These are phyloP conservation scores for Helicolenus hilgendorfi DNA, from an alignment of 2,797 vertebrate species.

Conservation along the genomic window DNA sequence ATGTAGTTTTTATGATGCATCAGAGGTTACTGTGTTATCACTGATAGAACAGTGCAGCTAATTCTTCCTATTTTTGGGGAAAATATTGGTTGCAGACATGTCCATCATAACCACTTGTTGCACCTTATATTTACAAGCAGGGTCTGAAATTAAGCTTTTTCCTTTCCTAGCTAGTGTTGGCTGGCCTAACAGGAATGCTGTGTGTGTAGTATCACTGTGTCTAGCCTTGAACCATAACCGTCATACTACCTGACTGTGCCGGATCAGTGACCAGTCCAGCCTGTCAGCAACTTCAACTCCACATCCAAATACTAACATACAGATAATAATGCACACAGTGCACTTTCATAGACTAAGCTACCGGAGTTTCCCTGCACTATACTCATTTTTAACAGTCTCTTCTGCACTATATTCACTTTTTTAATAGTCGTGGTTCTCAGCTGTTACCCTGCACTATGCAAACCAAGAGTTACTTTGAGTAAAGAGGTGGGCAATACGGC, in stretches of 20 bases:
- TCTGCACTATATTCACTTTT: too few relatives aligned
- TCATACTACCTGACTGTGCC: neutral
- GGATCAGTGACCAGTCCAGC: neutral
- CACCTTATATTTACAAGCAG: neutral
- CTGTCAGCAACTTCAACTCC: neutral
- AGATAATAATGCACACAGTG: too few relatives aligned
- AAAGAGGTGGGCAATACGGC: neutral
- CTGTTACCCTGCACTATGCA: neutral
- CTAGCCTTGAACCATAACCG: neutral
- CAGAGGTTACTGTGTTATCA: neutral
- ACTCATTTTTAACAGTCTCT: too few relatives aligned
- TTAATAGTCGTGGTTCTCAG: fast-evolving
- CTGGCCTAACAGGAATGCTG: neutral
- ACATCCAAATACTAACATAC: too few relatives aligned
- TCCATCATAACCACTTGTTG: conserved; percentile 37
- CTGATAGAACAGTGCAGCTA: too few relatives aligned
- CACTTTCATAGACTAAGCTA: too few relatives aligned
- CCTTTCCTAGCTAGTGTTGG: neutral
- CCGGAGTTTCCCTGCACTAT: too few relatives aligned
- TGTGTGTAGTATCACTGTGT: neutral
- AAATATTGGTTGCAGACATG: neutral
- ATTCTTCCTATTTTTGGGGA: neutral
- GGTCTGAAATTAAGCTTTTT: too few relatives aligned
- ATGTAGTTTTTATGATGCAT: neutral
- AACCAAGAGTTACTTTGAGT: neutral